Evolutionary conservation across 2,113 vertebrate genomes (phyloP), one percentile per base, ranked within the genome.

Genomic region (Bostrychus sinensis): DNA sequence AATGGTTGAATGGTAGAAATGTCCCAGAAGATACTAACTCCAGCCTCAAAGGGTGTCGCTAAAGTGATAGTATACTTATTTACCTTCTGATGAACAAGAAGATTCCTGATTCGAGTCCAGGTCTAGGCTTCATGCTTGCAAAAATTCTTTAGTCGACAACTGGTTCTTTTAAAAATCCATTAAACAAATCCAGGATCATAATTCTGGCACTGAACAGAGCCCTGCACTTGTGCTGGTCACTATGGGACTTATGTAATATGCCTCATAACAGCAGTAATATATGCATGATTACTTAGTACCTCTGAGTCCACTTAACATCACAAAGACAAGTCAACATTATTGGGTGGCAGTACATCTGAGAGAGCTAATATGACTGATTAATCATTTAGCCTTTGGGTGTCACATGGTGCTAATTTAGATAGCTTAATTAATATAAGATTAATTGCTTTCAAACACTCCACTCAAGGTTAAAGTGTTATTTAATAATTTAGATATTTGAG

Each of bases 391-490:
- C 63, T 36, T 66, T 23, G 62, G 74, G 61, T 83, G 78, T 83
- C 75, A 68, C 79, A 85, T 66, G 70, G 80, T 82, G 73, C 81
- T 83, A 66, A 88, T 88, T 86, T 81, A 79, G 72, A 85, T 85
- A 73, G 39, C 72, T 72, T 84, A 84, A 86, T 86, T 86, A 85
- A 85, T 75, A 81, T 65, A 75, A 72, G 74, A 86, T 81, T 77
- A 88, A 84, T 81, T 83, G 77, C 76, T 68, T 72, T 83, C 63
- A 50, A 41, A 56, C 65, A 72, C 62, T 84, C 64, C 76, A 81
- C 67, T 86, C 89, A 91, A 91, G 88, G 90, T 91, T 89, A 88
- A 88, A 86, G 78, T 86, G 78, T 86, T 79, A 69, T 80, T 86
- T 84, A 82, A 89, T 86, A 62, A 87, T 84, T 83, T 81, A 60